Evolutionary conservation across 2,113 vertebrate genomes (phyloP), one percentile per base, ranked within the genome.

Genomic region (Phalacrocorax pelagicus): DNA sequence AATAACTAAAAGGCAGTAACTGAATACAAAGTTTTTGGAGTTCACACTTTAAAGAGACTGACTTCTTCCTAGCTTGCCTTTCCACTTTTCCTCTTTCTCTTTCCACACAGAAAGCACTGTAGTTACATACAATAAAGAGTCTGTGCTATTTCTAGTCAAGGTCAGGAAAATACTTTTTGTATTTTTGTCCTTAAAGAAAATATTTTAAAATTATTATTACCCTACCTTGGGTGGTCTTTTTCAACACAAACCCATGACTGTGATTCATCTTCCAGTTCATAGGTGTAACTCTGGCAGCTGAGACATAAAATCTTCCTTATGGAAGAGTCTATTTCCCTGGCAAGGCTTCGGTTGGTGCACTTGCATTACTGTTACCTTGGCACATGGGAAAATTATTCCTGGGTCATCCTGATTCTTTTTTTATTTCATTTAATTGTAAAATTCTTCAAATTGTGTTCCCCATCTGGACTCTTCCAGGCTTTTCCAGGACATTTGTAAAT

Each of bases 391-490:
- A 71, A 58, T 24, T 65, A 78, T 78, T 82, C 63, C 88, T 90
- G 52, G n/a, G 90, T 59, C 26, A 29, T 36, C 36, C 38, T 16
- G 26, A 26, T 32, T 51, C 30, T 9, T 40, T 29, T 42, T 9
- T 47, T 22, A 73, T 84, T 66, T 84, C 8, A 58, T 84, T 69
- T 82, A 77, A 49, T 85, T 59, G 19, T 73, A 71, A 81, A 92
- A 80, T 80, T 87, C 91, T 94, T 95, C n/a, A 81, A 89, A 87
- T 55, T 32, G 30, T 9, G 11, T 49, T 94, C 77, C 82, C 88
- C 65, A 79, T 80, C 51, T 87, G 86, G 61, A 49, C 40, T 62
- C 40, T 81, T 74, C 46, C 54, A 72, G 82, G 72, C 46, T 84
- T 78, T 84, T 93, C 86, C 86, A 95, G 86, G 92, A 62, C 78